These are phyloP conservation scores for Gymnocypris eckloni DNA, from an alignment of 2,797 vertebrate species.

Conservation along the genomic window DNA sequence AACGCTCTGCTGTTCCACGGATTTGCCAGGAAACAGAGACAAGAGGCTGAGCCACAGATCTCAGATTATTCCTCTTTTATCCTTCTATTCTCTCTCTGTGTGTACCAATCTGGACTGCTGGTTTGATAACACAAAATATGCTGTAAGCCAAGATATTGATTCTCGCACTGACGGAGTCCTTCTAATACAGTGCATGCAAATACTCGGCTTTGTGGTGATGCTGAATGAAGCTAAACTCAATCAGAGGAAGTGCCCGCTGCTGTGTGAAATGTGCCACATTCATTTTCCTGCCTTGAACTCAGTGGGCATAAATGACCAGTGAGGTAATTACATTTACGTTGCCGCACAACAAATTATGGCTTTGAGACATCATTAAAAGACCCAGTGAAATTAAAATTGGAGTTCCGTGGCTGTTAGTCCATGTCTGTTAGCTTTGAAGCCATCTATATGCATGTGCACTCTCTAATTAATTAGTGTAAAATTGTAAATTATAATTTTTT, in stretches of 20 bases:
- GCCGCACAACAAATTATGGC: conserved; percentile 62
- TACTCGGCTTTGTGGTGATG: conserved; percentile 49
- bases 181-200: conserved; percentile 54
- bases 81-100: not conserved
- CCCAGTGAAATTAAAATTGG: conserved; percentile 11
- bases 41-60: conserved; percentile 20
- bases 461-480: not conserved
- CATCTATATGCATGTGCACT: not conserved
- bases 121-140: conserved; percentile 28
- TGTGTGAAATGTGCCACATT: conserved; percentile 59
- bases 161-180: conserved; percentile 18
- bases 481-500: not conserved
- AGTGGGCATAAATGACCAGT: conserved; percentile 56
- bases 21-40: conserved; percentile 32
- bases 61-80: conserved; percentile 43
- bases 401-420: conserved; percentile 28
- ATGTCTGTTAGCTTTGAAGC: conserved; percentile 24
- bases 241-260: conserved; percentile 46
- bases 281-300: conserved; percentile 55
- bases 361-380: conserved; percentile 33
- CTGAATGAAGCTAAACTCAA: conserved; percentile 45
- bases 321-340: conserved; percentile 61
- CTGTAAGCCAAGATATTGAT: conserved; percentile 38
- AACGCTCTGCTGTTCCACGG: conserved; percentile 22
- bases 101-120: conserved; percentile 25